A percentile compares a stretch with the other conserved stretches of the same genome.
phyloP scores from a whole-genome alignment of 2,888 invertebrate genomes.

The Macrophya alboannulata region DNA sequence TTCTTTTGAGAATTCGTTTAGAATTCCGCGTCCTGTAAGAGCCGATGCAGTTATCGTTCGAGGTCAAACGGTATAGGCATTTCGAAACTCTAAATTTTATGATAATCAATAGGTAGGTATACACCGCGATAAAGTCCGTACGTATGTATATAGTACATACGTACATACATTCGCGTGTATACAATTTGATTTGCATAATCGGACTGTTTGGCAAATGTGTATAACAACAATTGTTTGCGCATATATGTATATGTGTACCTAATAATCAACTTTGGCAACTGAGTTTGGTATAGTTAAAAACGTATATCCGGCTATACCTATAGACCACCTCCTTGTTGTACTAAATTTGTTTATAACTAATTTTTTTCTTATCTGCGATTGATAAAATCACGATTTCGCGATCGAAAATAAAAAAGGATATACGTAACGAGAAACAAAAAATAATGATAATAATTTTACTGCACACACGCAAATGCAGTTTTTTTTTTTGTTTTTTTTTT shows the following conservation, averaged over 20 bases:
- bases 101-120: slow-evolving; percentile 25
- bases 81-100: slow-evolving; percentile 17
- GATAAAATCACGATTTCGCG: background rate
- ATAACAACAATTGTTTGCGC: slow-evolving; percentile 50
- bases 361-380: background rate
- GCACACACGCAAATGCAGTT: background rate
- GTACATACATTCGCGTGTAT: background rate
- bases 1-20: background rate
- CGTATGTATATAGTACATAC: background rate
- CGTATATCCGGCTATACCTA: background rate
- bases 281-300: background rate
- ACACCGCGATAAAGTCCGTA: slow-evolving; percentile 7
- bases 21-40: background rate
- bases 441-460: background rate
- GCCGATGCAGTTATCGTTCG: background rate
- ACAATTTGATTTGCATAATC: slow-evolving; percentile 54
- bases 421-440: too few relatives aligned
- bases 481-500: too few relatives aligned
- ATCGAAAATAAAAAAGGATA: background rate
- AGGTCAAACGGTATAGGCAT: background rate
- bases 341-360: background rate
- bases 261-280: slow-evolving; percentile 29
- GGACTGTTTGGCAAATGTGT: slow-evolving; percentile 35
- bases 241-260: slow-evolving; percentile 8
- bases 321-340: background rate